Percentiles rank a stretch among this genome's conserved stretches.
phyloP scores from a whole-genome alignment of 2,888 invertebrate genomes.

The Hypsopygia costalis region DNA sequence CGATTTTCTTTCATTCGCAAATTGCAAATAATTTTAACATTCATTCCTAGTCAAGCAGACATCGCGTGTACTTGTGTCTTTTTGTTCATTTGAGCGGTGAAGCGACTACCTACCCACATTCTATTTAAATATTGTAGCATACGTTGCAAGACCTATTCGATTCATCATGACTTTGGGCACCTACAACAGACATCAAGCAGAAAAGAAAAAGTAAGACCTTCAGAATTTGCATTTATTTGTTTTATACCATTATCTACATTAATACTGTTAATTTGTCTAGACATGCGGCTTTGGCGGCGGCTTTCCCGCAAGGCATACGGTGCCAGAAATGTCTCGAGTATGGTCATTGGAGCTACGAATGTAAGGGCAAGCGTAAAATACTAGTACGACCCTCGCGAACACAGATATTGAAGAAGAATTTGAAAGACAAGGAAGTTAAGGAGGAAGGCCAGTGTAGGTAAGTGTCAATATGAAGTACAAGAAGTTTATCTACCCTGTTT shows the following conservation, averaged over 20 bases:
- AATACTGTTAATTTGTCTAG: constrained; percentile 40
- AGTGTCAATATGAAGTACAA: constrained; percentile 1
- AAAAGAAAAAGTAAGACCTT: constrained; percentile 59
- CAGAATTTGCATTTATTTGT: constrained; percentile 9
- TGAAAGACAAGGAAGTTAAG: constrained; percentile 59
- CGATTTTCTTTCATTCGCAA: background rate
- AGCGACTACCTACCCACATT: background rate
- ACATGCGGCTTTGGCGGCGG: constrained; percentile 81
- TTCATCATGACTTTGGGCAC: constrained; percentile 67
- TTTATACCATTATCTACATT: constrained; percentile 8
- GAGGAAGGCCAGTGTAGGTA: constrained; percentile 63
- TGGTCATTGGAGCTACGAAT: constrained; percentile 98
- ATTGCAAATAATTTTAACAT: background rate
- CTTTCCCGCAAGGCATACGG: constrained; percentile 87
- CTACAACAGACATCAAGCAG: constrained; percentile 70
- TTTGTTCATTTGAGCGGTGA: background rate
- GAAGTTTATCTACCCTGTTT: background rate
- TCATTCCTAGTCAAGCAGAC: background rate
- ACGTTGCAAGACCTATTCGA: background rate
- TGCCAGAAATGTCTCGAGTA: constrained; percentile 96
- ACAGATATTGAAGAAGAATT: constrained; percentile 85
- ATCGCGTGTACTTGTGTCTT: background rate
- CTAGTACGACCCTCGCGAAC: constrained; percentile 92
- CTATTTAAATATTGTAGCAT: background rate
- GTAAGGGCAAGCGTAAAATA: constrained; percentile 94